Base-by-base conservation (phyloP, 1,140 invertebrate species). In the Diabrotica undecimpunctata region DNA sequence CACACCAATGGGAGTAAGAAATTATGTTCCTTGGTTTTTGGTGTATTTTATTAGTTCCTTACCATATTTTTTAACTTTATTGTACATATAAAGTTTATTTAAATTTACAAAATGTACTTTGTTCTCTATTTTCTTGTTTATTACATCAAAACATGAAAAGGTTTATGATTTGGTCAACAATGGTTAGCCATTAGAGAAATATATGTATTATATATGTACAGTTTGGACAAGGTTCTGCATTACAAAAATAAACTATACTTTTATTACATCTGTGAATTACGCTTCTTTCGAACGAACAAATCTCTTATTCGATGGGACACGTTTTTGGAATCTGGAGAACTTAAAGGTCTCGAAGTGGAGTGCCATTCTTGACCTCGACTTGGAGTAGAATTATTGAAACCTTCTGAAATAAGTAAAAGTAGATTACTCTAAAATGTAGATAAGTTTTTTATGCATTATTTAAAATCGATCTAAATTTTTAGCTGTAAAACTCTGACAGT, bases 231-330 rank as follows among this genome's bases (percentile, higher is more conserved):
- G 8, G 8, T 46, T 46, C 8, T 46, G 2, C 8, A 2, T 46
- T 54, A 54, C 4, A 41, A 37, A 57, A n/a, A 7, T 37, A 57
- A 55, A 55, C 14, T 57, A 57, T 57, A 37, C 12, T 12, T 37
- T 12, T n/a, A 13, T 46, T 65, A 70, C 72, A 71, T 74, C 66
- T 71, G 70, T n/a, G 73, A 71, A 39, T 64, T 74, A 10, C 70
- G 60, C 55, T 71, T 66, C 51, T 71, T 74, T 57, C 68, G 69
- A 51, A 65, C 68, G 50, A 74, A 70, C 35, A 74, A 64, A 62
- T 72, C 71, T 14, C 70, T 65, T 58, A 74, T 64, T 39, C 72
- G 64, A 58, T 70, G 71, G 8, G 71, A 71, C 65, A 70, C 67
- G 61, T 74, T 74, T 64, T 66, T 59, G 6, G 67, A 54, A 61